A percentile compares a stretch with the other conserved stretches of the same genome.
These are phyloP conservation scores for Lindbergichthys nudifrons DNA, from an alignment of 2,797 vertebrate species.

Conservation along the genomic window DNA sequence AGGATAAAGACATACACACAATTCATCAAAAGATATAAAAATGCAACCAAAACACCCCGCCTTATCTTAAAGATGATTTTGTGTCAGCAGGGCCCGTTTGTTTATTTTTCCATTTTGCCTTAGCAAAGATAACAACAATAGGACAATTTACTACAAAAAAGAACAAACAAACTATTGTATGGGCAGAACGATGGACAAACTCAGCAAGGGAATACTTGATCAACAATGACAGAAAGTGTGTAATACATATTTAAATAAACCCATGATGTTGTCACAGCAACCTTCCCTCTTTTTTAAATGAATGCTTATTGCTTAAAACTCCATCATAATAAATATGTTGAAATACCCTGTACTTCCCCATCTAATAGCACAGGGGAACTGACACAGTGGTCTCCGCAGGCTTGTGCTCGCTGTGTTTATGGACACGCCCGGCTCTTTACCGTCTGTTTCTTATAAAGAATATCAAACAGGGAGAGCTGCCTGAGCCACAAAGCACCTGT, in stretches of 20 bases:
- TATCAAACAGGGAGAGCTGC: slow-evolving; percentile 81
- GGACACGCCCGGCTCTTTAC: slow-evolving; percentile 71
- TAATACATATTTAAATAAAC: background rate
- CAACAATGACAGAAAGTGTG: background rate
- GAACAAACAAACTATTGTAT: too few species aligned
- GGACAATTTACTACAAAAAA: background rate
- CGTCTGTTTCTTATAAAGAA: slow-evolving; percentile 87
- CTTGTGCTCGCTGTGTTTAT: slow-evolving; percentile 74
- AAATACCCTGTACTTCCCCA: slow-evolving; percentile 41
- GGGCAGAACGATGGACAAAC: too few species aligned
- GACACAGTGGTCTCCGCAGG: slow-evolving; percentile 66
- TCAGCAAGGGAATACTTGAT: background rate
- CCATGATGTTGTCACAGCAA: background rate
- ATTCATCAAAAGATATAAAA: background rate
- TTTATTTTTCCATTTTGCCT: background rate
- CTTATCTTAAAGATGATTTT: background rate
- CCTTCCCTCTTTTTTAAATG: slow-evolving; percentile 2
- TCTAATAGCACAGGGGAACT: slow-evolving; percentile 51
- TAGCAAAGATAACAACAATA: background rate
- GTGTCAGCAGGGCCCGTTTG: background rate
- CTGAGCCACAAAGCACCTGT: slow-evolving; percentile 83
- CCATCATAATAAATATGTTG: slow-evolving; percentile 25
- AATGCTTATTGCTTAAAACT: background rate
- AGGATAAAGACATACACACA: background rate
- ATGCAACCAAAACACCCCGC: background rate